Conservation (phyloP, 2,113 vertebrate species). For the Xiphophorus maculatus region DNA sequence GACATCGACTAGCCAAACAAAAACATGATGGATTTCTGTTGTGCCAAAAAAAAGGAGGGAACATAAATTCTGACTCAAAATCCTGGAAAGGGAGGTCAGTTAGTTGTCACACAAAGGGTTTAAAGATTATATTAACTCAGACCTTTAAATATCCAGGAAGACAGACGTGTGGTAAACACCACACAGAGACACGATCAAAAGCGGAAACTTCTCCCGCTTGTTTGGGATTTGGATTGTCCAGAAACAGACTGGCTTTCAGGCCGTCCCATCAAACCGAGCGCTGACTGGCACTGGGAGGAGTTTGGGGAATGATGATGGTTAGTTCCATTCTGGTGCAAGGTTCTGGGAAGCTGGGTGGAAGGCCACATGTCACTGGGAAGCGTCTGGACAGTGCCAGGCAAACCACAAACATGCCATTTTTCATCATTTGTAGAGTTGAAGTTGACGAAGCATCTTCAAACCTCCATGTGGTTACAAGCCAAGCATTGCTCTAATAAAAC, state of each 20-base stretch:
- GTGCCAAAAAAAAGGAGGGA: not conserved
- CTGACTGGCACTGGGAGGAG: constrained; percentile 34
- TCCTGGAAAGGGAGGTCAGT: not conserved
- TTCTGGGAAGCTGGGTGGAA: constrained; percentile 53
- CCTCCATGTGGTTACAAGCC: constrained; percentile 36
- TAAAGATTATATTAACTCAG: not conserved
- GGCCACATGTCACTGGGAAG: constrained; percentile 50
- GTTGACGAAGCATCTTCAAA: constrained; percentile 61
- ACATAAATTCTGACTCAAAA: not conserved
- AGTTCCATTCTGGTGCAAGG: constrained; percentile 33
- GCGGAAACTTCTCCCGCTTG: constrained; percentile 31
- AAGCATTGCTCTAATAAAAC: constrained; percentile 43
- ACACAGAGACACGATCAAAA: constrained; percentile 33
- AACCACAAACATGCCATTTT: constrained; percentile 38
- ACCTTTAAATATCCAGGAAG: constrained; percentile 32
- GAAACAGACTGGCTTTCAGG: constrained; percentile 3
- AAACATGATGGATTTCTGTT: not conserved
- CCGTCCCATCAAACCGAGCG: constrained; percentile 17
- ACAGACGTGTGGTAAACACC: constrained; percentile 34
- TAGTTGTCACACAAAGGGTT: not conserved
- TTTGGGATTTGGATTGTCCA: constrained; percentile 16
- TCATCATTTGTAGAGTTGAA: constrained; percentile 30
- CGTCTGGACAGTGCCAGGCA: constrained; percentile 37
- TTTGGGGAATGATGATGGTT: constrained; percentile 50
- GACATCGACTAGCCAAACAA: not conserved